These are phyloP conservation scores for Meliscaeva auricollis DNA, from an alignment of 2,888 invertebrate genomes.

Conservation along the genomic window DNA sequence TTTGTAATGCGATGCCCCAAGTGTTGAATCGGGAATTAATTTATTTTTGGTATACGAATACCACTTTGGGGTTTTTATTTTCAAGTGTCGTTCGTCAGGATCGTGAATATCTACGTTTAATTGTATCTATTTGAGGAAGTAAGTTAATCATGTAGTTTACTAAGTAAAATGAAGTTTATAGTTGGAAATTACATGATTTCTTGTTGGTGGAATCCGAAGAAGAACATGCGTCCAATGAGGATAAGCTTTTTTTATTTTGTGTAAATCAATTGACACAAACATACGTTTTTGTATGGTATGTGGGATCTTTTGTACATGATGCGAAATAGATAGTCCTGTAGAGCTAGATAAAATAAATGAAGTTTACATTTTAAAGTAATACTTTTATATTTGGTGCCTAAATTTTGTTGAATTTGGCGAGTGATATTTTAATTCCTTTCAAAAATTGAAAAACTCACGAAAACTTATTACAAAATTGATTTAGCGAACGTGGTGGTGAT, in stretches of 20 bases:
- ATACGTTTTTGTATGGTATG: constrained; percentile 39
- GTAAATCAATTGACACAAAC: constrained; percentile 85
- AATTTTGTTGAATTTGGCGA: too few relatives aligned
- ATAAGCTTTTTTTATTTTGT: constrained; percentile 86
- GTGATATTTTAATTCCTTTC: too few relatives aligned
- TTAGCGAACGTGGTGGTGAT: too few relatives aligned
- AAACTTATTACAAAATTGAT: too few relatives aligned
- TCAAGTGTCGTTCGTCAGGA: constrained; percentile 83
- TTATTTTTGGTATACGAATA: constrained; percentile 82
- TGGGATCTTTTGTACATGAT: constrained; percentile 57
- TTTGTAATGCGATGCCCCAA: constrained; percentile 87
- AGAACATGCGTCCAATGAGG: constrained; percentile 89
- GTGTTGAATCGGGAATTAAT: constrained; percentile 85
- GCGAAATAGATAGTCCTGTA: constrained; percentile 50
- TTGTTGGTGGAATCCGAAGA: constrained; percentile 87
- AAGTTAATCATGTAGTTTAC: background rate
- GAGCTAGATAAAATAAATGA: constrained; percentile 30
- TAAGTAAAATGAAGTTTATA: background rate
- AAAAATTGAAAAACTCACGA: too few relatives aligned
- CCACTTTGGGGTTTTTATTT: constrained; percentile 82
- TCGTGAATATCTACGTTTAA: constrained; percentile 88
- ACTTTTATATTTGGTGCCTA: too few relatives aligned
- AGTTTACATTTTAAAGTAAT: background rate
- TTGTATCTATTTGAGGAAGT: constrained; percentile 85
- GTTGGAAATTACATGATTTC: constrained; percentile 85